Evolutionary conservation across 2,797 vertebrate genomes (phyloP), one percentile per base, ranked within the genome.

Genomic region (Xyrichtys novacula): DNA sequence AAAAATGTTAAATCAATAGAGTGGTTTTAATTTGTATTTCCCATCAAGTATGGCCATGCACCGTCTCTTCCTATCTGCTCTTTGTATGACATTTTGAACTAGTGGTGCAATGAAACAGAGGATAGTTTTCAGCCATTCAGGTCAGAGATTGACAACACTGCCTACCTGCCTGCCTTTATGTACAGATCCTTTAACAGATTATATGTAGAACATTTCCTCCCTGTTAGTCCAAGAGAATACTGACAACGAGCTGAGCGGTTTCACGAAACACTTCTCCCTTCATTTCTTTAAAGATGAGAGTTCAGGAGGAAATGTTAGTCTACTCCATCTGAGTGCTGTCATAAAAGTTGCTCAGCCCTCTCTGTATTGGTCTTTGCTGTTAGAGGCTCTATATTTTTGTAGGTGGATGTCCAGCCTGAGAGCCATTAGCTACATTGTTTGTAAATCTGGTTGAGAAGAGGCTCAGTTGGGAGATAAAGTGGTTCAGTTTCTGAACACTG

Each of bases 361-460:
- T 36, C 55, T 63, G 73, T 36, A 63, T 71, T 85, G 3, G 73
- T 56, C 38, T 60, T 66, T 71, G 82, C 72, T 69, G 6, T 44
- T 75, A 67, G 63, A 64, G 42, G 52, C 34, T 43, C n/a, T 74
- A 56, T 57, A n/a, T 78, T 62, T n/a, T 57, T 68, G 78, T 50
- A 71, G 74, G 74, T 74, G 74, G 67, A 86, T 63, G 76, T 85
- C 75, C 75, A 22, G 76, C 71, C 65, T 32, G 70, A 87, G 76
- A 87, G 72, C 85, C 71, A 68, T 85, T 80, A 76, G 74, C 72
- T 55, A 58, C 81, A 86, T 84, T 89, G 84, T 91, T 88, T 79
- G 85, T 76, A 85, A 82, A 90, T 85, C 71, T 67, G 80, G 74
- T 29, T 43, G 76, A 74, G 85, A 29, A 40, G 64, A 64, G 70